Evolutionary conservation across 2,888 invertebrate genomes (phyloP), one percentile per base, ranked within the genome.

Genomic region (Parnassius apollo): DNA sequence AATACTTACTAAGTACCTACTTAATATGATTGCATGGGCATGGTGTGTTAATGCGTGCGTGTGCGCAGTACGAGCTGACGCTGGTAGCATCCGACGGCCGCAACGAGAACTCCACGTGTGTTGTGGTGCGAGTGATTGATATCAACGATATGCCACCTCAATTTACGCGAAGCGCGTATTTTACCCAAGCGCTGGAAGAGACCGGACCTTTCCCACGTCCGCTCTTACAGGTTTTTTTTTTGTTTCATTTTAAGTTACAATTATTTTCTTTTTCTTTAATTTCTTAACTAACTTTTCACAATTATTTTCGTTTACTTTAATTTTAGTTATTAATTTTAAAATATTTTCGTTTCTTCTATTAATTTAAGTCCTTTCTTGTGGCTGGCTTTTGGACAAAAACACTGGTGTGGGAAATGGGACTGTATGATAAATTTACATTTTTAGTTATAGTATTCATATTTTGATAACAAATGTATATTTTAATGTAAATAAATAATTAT

Each of bases 71-170:
- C 93, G 96, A 96, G 91, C 93, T 97, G 92, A 96, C 96, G 85
- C 94, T 96, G 93, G 96, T 97, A 83, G 96, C 96, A 67, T 97
- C 97, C 70, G 96, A 97, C 92, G 96, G 97, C 83, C 94, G 96
- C 86, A 96, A 96, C 93, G 97, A 98, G 91, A 96, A 96, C 93
- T 94, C 94, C 75, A 97, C 97, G 73, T 94, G 94, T 66, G 96
- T 98, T 72, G 94, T 96, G 76, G 95, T 98, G 76, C 94, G 95
- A 81, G 94, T 97, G 73, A 94, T 95, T 75, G 97, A 98, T 88
- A 96, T 96, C 80, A 98, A 98, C 92, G 98, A 98, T 90, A 93
- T 97, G 77, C 96, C 97, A 60, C 98, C 98, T 44, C 94, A 93
- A 73, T 96, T 96, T 88, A 93, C 94, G 69, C 93, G 94, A 80